Conservation (phyloP, 2,888 invertebrate species). For the Eilema sororculum region DNA sequence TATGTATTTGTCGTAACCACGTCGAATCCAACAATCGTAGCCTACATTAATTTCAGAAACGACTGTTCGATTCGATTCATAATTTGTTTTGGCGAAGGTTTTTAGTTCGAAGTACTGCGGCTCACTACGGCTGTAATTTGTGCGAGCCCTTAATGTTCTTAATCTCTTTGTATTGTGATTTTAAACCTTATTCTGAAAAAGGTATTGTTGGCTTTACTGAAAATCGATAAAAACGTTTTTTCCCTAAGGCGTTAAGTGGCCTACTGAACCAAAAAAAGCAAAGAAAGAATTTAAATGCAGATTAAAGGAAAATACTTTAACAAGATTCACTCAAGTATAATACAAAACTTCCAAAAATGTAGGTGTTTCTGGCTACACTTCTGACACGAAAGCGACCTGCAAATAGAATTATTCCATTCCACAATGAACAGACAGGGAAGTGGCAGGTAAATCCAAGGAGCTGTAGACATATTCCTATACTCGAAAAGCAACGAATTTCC, state of each 20-base stretch:
- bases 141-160: not conserved
- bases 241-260: not conserved
- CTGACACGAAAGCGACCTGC: too few relatives aligned
- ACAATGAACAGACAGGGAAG: too few relatives aligned
- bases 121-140: not conserved
- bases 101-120: not conserved
- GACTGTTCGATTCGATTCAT: not conserved
- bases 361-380: too few relatives aligned
- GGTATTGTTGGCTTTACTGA: not conserved
- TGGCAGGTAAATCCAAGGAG: too few relatives aligned
- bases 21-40: too few relatives aligned
- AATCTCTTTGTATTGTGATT: not conserved
- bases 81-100: not conserved
- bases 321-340: not conserved
- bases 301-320: not conserved
- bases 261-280: not conserved
- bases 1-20: too few relatives aligned
- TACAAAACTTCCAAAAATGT: too few relatives aligned
- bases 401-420: too few relatives aligned
- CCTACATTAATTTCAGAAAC: too few relatives aligned
- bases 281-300: not conserved
- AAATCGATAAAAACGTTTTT: not conserved
- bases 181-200: slow-evolving; percentile 1
- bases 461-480: not conserved
- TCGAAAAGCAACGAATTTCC: not conserved